Base-by-base conservation (phyloP, 2,797 vertebrate species). In the Rhynchotus rufescens region DNA sequence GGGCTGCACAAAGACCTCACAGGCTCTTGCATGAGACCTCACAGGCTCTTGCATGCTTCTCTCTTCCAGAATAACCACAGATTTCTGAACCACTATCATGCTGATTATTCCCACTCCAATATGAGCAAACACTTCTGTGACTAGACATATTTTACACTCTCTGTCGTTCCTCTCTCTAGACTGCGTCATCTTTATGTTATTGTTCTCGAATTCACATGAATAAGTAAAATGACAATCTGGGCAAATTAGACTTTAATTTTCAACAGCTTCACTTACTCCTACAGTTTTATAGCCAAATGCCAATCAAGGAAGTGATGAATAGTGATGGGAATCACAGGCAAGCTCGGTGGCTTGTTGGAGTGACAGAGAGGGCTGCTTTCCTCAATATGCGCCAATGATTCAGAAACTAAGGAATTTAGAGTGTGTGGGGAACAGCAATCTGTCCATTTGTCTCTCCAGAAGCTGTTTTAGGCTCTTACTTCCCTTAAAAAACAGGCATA, bases 251-350 rank as follows among this genome's bases (percentile, higher is more conserved):
- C 38, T 87, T 89, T 59, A 78, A 92, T 94, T 95, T 92, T 71
- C 89, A 93, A 67, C 86, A 88, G 82, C 66, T 69, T 86, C 90
- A 84, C 83, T 88, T 65, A 32, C 82, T 73, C 62, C 90, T 89
- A 68, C 49, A 47, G 57, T 72, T 86, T 83, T 47, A 60, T 19
- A 83, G 79, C 74, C 94, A 84, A 94, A 82, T 57, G 89, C 83
- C 95, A 95, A 69, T 93, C 95, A 92, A 44, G 83, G 86, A 44
- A 75, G 88, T 38, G 77, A 92, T 81, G 86, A 74, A 85, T 32
- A 84, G 54, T 66, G 73, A 88, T 74, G 52, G 88, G 77, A 82
- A 87, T 6, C 44, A 78, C 62, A 88, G 80, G 40, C 65, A 77
- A 72, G 78, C 51, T 80, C 60, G 62, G 32, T 78, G 80, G 61